Conservation (phyloP, 2,888 invertebrate genomes). For the Sphinx pinastri region DNA sequence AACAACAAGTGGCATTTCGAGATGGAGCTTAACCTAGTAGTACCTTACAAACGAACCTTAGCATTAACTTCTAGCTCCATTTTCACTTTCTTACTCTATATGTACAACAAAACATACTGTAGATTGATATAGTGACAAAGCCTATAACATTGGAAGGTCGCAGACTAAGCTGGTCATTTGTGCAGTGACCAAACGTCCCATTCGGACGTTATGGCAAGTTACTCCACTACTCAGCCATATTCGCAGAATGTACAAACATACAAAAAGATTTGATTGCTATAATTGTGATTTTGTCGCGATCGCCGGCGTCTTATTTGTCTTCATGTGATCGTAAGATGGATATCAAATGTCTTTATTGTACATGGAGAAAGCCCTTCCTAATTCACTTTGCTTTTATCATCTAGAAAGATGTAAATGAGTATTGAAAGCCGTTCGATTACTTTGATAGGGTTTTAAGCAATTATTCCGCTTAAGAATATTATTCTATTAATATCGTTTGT, state of each 20-base stretch:
- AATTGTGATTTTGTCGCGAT: slow-evolving; percentile 28
- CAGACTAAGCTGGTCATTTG: slow-evolving; percentile 14
- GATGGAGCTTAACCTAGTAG: too few relatives aligned
- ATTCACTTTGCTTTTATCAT: background rate
- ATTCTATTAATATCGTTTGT: too few relatives aligned
- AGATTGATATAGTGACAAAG: background rate
- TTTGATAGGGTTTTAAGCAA: too few relatives aligned
- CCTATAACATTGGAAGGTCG: slow-evolving; percentile 5
- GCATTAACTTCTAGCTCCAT: too few relatives aligned
- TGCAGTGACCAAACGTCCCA: slow-evolving; percentile 14
- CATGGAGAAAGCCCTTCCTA: background rate
- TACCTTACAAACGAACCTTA: too few relatives aligned
- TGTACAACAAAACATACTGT: background rate
- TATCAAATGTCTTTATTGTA: background rate
- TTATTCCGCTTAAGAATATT: too few relatives aligned
- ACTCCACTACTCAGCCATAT: background rate
- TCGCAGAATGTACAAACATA: slow-evolving; percentile 9
- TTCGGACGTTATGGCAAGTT: slow-evolving; percentile 18
- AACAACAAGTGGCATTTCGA: too few relatives aligned
- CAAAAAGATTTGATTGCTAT: slow-evolving; percentile 22
- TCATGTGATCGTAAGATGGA: slow-evolving; percentile 18
- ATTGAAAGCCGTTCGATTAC: too few relatives aligned
- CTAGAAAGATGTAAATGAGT: too few relatives aligned
- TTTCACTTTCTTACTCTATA: background rate
- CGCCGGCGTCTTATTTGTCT: slow-evolving; percentile 24